Conservation (phyloP, 2,113 vertebrate species). For the Felis chaus region DNA sequence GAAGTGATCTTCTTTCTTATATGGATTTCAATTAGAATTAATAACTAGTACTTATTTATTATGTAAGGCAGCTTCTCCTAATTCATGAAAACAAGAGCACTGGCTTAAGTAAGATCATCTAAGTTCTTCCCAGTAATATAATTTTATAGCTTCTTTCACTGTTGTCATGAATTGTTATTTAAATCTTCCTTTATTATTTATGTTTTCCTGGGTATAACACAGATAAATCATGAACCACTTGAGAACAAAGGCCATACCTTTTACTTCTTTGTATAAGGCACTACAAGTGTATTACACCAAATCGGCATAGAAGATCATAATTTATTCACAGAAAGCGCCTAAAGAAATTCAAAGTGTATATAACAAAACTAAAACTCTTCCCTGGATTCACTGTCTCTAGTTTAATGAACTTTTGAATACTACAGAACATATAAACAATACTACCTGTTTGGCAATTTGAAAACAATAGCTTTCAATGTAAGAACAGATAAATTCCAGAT, state of each 20-base stretch:
- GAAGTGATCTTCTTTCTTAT: neutral
- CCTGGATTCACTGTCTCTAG: neutral
- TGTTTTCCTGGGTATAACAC: neutral
- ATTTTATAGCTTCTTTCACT: neutral
- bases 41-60: neutral
- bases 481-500: neutral
- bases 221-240: neutral
- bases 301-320: neutral
- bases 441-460: neutral
- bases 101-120: neutral
- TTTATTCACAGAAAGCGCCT: neutral
- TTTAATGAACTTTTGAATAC: neutral
- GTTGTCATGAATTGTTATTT: constrained; percentile 10
- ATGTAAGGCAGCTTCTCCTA: neutral
- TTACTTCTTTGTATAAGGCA: neutral
- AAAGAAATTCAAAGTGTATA: neutral
- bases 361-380: neutral
- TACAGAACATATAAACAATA: neutral
- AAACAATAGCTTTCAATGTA: neutral
- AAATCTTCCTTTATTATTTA: neutral
- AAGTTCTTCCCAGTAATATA: neutral
- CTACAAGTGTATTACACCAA: neutral
- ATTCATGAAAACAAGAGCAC: neutral
- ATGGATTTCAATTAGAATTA: neutral
- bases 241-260: neutral